A percentile compares a stretch with the other conserved stretches of the same genome.
phyloP scores from a whole-genome alignment of 2,888 invertebrate species.

The Plusia festucae region DNA sequence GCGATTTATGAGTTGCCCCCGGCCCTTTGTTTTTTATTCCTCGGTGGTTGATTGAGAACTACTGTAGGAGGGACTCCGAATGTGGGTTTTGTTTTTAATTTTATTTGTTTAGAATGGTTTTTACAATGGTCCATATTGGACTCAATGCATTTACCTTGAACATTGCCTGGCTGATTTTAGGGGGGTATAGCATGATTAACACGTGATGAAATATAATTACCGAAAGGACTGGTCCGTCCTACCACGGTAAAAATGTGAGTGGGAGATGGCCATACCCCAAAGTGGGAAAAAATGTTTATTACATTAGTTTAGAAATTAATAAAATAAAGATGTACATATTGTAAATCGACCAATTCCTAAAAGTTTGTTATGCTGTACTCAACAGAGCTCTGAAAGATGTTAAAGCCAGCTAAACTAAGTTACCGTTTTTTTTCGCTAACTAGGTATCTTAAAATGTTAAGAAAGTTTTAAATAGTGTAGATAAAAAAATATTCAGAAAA shows the following conservation, averaged over 20 bases:
- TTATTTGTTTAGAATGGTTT: constrained; percentile 11
- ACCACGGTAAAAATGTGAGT: too few species aligned
- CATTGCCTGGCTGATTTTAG: not conserved
- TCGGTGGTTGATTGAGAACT: constrained; percentile 74
- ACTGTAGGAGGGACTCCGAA: constrained; percentile 42
- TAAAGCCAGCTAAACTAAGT: not conserved
- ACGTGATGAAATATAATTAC: not conserved
- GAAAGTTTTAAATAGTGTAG: too few species aligned
- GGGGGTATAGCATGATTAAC: not conserved
- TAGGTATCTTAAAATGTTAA: too few species aligned
- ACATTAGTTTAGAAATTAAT: too few species aligned
- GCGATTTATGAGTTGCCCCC: constrained; percentile 81
- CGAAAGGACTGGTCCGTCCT: too few species aligned
- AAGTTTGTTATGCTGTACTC: too few species aligned
- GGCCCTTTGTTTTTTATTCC: constrained; percentile 80
- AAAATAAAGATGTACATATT: too few species aligned
- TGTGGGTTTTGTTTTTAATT: constrained; percentile 33
- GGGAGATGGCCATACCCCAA: too few species aligned
- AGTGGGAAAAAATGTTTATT: too few species aligned
- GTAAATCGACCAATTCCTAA: too few species aligned
- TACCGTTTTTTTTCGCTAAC: too few species aligned
- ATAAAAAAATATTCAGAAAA: too few species aligned
- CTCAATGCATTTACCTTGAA: not conserved
- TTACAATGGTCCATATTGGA: not conserved
- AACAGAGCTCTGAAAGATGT: not conserved